phyloP scores from a whole-genome alignment of 2,113 vertebrate genomes.

The Corvus moneduloides region DNA sequence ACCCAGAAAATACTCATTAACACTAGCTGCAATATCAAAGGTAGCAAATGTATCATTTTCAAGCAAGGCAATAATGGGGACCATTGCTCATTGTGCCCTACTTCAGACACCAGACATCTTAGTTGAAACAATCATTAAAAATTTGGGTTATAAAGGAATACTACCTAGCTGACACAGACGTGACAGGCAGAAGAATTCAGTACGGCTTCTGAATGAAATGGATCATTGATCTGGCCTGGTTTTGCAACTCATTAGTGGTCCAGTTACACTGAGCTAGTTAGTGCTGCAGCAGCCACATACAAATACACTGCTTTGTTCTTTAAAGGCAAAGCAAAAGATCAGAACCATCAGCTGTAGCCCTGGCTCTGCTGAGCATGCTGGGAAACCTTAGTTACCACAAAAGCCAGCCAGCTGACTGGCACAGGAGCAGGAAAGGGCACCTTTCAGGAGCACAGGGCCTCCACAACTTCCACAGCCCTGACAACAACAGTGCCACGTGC shows the following conservation, averaged over 20 bases:
- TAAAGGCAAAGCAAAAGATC: neutral
- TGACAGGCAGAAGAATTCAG: neutral
- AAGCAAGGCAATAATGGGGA: neutral
- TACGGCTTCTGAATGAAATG: neutral
- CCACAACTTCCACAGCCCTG: neutral
- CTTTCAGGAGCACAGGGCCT: neutral
- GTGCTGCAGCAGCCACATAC: neutral
- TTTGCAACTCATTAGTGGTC: neutral
- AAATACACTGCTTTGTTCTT: neutral
- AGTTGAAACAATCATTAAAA: slow-evolving; percentile 23
- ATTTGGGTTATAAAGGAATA: neutral
- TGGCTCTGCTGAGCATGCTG: neutral
- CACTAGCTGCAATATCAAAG: neutral
- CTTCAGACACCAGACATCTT: neutral
- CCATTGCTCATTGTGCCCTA: neutral
- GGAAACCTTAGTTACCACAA: neutral
- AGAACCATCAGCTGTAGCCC: neutral
- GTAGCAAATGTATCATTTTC: neutral
- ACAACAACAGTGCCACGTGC: neutral
- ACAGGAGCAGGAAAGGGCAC: neutral
- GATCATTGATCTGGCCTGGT: neutral
- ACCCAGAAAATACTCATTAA: slow-evolving; percentile 18
- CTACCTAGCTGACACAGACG: neutral
- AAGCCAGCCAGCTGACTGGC: neutral
- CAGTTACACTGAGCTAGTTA: neutral